These are phyloP conservation scores for Sebastes steindachneri DNA, from an alignment of 2,797 vertebrate genomes.

Conservation along the genomic window DNA sequence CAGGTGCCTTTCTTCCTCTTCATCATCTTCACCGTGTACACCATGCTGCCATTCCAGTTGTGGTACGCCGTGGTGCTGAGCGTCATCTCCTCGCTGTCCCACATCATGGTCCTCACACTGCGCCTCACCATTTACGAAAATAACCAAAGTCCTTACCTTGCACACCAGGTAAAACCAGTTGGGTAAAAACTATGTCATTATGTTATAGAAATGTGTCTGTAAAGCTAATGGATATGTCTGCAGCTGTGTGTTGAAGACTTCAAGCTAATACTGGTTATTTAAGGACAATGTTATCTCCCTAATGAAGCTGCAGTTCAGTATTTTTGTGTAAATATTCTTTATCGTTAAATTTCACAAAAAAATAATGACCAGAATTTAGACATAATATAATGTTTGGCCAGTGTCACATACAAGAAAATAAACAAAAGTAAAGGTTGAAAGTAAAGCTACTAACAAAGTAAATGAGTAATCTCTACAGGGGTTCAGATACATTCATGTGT, in stretches of 20 bases:
- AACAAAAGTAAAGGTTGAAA: not conserved
- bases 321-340: not conserved
- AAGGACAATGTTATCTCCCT: not conserved
- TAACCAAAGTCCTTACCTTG: slow-evolving; percentile 53
- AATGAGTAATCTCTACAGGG: not conserved
- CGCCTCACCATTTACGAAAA: slow-evolving; percentile 37
- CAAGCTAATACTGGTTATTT: not conserved
- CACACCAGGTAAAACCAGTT: slow-evolving; percentile 73
- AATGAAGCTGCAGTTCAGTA: not conserved
- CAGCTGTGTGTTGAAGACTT: not conserved
- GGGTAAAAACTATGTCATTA: not conserved
- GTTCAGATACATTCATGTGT: not conserved
- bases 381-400: not conserved
- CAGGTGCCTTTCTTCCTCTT: slow-evolving; percentile 98
- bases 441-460: not conserved
- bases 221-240: not conserved
- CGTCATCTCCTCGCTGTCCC: slow-evolving; percentile 87
- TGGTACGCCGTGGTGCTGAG: slow-evolving; percentile 87
- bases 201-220: not conserved
- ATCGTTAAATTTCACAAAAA: not conserved
- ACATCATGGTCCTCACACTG: slow-evolving; percentile 86
- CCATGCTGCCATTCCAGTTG: slow-evolving; percentile 93
- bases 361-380: not conserved
- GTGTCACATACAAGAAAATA: not conserved
- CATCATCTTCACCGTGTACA: slow-evolving; percentile 94